Evolutionary conservation across 2,888 invertebrate species (phyloP).

Genomic region (Pseudococcus longispinus): DNA sequence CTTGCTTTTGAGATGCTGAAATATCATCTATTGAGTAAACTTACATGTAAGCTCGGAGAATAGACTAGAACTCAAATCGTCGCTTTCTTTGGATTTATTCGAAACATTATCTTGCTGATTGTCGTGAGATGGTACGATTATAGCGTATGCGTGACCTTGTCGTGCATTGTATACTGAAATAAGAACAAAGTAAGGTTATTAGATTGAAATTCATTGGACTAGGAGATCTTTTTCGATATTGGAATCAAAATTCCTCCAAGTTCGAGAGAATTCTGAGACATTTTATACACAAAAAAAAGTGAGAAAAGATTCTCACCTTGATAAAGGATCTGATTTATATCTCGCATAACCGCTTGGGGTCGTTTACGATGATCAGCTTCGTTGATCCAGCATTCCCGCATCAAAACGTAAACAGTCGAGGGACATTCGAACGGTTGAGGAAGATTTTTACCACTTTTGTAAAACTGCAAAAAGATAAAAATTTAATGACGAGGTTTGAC

Average conservation of each 20-base stretch:
- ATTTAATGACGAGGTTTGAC: neutral
- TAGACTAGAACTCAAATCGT: constrained; percentile 50
- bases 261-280: neutral
- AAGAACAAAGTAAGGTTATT: constrained; percentile 41
- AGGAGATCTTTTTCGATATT: too few species aligned
- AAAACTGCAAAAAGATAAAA: constrained; percentile 66
- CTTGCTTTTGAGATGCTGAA: neutral
- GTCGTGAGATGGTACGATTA: constrained; percentile 64
- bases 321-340: constrained; percentile 80
- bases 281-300: neutral
- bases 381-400: constrained; percentile 82
- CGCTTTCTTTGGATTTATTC: constrained; percentile 49
- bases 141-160: constrained; percentile 69
- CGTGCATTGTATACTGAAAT: constrained; percentile 70
- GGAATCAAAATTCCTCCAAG: neutral
- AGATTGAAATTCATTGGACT: neutral
- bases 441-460: constrained; percentile 73
- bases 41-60: constrained; percentile 57
- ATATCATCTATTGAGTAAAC: neutral
- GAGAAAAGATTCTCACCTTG: constrained; percentile 66
- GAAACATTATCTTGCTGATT: constrained; percentile 40
- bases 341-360: constrained; percentile 85
- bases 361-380: constrained; percentile 76
- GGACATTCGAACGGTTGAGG: constrained; percentile 76
- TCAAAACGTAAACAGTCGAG: constrained; percentile 75